Percentiles rank a stretch among this genome's conserved stretches.
phyloP scores from a whole-genome alignment of 2,113 vertebrate species.

The Heterochromis multidens region DNA sequence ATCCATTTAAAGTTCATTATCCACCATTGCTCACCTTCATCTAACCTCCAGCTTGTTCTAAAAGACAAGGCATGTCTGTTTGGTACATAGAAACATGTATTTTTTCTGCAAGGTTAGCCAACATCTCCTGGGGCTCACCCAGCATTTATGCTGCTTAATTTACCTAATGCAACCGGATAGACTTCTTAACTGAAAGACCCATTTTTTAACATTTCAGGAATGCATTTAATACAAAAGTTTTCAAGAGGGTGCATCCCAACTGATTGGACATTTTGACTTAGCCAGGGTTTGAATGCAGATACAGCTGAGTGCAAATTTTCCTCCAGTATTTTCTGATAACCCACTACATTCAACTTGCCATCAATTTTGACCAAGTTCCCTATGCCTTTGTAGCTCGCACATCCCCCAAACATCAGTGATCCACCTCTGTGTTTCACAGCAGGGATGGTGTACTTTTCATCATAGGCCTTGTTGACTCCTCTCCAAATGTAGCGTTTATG shows the following conservation, averaged over 20 bases:
- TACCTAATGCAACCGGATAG: not conserved
- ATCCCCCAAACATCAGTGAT: too few species aligned
- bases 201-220: not conserved
- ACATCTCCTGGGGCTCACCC: not conserved
- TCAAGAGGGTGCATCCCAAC: not conserved
- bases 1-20: constrained; percentile 9
- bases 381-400: too few species aligned
- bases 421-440: too few species aligned
- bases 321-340: too few species aligned
- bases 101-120: constrained; percentile 2
- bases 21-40: not conserved
- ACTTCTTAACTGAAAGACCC: not conserved
- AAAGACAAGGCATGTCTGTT: not conserved
- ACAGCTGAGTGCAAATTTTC: too few species aligned
- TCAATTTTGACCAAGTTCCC: too few species aligned
- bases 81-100: not conserved
- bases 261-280: not conserved
- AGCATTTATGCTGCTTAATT: constrained; percentile 9
- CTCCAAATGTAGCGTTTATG: too few species aligned
- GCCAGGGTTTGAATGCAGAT: not conserved
- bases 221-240: not conserved
- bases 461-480: too few species aligned
- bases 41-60: not conserved
- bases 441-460: too few species aligned
- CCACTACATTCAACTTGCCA: too few species aligned